phyloP scores from a whole-genome alignment of 1,140 invertebrate genomes.

The Pachypsylla venusta region DNA sequence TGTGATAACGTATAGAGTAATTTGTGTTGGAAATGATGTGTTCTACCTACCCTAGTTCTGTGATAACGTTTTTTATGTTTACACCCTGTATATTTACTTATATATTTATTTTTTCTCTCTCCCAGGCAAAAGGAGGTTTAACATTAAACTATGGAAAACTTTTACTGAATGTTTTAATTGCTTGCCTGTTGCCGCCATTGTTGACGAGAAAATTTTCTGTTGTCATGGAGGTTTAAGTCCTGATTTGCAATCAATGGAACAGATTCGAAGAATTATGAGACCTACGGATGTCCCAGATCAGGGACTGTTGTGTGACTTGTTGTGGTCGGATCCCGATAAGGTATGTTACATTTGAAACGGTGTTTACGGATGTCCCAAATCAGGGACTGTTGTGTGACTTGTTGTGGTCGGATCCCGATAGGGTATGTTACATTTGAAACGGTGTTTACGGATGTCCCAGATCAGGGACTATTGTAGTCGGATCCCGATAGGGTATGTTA shows the following conservation, averaged over 20 bases:
- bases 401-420: constrained; percentile 71
- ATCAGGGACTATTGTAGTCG: no score
- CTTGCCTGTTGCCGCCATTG: constrained; percentile 22
- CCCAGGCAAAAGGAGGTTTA: constrained; percentile 67
- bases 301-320: constrained; percentile 55
- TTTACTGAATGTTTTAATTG: constrained; percentile 24
- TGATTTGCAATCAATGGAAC: constrained; percentile 41
- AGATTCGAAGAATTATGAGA: constrained; percentile 47
- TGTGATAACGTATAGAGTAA: no score
- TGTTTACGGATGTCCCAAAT: constrained; percentile 49
- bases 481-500: no score
- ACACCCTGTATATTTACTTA: no score
- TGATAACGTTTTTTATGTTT: no score
- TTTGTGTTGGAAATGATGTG: no score
- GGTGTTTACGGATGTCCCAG: no score
- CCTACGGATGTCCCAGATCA: constrained; percentile 51
- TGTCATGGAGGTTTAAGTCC: constrained; percentile 44
- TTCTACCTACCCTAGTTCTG: no score
- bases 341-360: constrained; percentile 26
- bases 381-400: constrained; percentile 56
- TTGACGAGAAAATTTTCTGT: constrained; percentile 47
- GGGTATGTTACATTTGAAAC: constrained; percentile 29
- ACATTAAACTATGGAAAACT: constrained; percentile 97
- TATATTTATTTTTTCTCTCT: neutral
- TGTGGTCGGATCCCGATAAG: constrained; percentile 72